phyloP scores from a whole-genome alignment of 1,140 invertebrate species.

The Pristionchus pacificus region DNA sequence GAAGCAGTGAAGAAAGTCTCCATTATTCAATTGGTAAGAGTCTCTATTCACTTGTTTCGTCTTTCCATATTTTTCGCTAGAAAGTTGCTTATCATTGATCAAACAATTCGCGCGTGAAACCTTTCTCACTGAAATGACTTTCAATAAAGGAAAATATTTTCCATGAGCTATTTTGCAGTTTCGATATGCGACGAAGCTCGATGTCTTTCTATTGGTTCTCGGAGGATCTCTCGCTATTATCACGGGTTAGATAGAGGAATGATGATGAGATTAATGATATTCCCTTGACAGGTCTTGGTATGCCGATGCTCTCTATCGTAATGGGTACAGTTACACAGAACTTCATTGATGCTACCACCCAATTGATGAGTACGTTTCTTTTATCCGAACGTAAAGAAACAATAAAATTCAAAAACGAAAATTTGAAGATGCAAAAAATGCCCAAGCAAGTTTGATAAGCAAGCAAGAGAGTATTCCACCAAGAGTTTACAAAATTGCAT shows the following conservation, averaged over 20 bases:
- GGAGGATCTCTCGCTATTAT: conserved; percentile 23
- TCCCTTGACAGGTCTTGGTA: too few species aligned
- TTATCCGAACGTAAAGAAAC: not conserved
- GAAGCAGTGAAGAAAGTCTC: conserved; percentile 13
- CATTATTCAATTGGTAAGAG: conserved; percentile 24
- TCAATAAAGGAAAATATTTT: conserved; percentile 1
- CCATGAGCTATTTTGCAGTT: conserved; percentile 20
- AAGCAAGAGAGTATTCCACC: too few species aligned
- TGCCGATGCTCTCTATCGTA: conserved; percentile 36
- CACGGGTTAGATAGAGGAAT: too few species aligned
- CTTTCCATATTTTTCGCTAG: too few species aligned
- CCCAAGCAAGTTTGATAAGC: too few species aligned
- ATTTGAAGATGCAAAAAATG: too few species aligned
- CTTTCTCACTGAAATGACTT: too few species aligned
- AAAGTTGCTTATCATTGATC: too few species aligned
- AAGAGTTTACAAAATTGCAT: not conserved
- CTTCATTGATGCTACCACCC: not conserved
- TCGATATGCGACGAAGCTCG: conserved; percentile 33
- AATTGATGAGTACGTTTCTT: not conserved
- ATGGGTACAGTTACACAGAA: conserved; percentile 19
- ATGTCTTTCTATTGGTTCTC: conserved; percentile 27
- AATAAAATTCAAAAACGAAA: not conserved
- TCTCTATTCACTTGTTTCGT: too few species aligned
- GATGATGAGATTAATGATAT: too few species aligned
- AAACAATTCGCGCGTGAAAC: too few species aligned